Evolutionary conservation across 1,140 invertebrate genomes (phyloP).

Genomic region (Platyscapa corneri): DNA sequence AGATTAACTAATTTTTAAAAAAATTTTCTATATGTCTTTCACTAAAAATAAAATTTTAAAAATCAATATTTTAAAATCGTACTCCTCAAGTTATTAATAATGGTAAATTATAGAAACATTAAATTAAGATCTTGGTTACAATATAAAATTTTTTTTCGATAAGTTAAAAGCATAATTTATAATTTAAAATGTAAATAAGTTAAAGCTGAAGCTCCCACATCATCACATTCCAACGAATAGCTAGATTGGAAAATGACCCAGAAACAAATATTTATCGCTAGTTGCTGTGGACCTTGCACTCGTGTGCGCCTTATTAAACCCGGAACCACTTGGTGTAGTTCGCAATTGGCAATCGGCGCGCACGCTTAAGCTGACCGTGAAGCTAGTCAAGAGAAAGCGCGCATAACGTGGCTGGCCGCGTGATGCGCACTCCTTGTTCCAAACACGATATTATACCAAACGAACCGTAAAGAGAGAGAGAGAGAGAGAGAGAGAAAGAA

Average conservation of each 20-base stretch:
- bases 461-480: constrained; percentile 5
- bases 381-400: constrained; percentile 38
- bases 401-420: constrained; percentile 28
- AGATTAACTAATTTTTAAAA: too few relatives aligned
- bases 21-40: too few relatives aligned
- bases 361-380: constrained; percentile 32
- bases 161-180: neutral
- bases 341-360: constrained; percentile 46
- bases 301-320: constrained; percentile 35
- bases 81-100: too few relatives aligned
- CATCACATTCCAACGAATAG: neutral
- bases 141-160: neutral
- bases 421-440: constrained; percentile 1
- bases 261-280: constrained; percentile 38
- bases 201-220: neutral
- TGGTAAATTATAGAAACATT: neutral
- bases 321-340: constrained; percentile 35
- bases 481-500: neutral
- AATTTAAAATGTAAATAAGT: neutral
- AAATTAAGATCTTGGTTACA: neutral
- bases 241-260: constrained; percentile 44
- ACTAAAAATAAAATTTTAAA: too few relatives aligned
- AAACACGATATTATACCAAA: constrained; percentile 23
- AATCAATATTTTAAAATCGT: neutral
- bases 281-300: neutral